phyloP scores from a whole-genome alignment of 2,797 vertebrate species.

The Rhabdomys pumilio region DNA sequence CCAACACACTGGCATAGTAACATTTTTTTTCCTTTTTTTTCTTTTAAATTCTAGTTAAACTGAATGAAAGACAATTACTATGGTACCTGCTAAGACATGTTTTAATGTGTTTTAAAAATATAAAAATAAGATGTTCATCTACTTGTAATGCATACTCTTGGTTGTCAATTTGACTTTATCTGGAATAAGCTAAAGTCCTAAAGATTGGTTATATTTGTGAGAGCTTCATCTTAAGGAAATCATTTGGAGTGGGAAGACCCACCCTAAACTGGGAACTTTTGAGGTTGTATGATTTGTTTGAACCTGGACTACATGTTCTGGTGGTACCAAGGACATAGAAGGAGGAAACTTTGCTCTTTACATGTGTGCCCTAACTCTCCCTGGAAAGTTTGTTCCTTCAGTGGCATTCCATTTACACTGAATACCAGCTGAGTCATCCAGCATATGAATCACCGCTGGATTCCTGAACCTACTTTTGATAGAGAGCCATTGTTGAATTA shows the following conservation, averaged over 20 bases:
- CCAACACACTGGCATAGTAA: not conserved
- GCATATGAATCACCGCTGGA: not conserved
- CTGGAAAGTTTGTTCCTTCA: not conserved
- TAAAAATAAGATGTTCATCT: not conserved
- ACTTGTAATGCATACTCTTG: not conserved
- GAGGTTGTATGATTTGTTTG: not conserved
- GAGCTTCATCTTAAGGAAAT: not conserved
- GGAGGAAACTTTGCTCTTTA: too few species aligned
- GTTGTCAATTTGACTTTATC: not conserved
- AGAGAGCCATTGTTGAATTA: too few species aligned
- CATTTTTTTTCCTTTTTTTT: not conserved
- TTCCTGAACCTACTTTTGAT: not conserved
- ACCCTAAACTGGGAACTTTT: not conserved
- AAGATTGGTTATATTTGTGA: not conserved
- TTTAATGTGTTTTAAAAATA: conserved; percentile 29
- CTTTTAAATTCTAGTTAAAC: conserved; percentile 22
- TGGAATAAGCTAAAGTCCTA: too few species aligned
- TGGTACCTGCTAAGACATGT: not conserved
- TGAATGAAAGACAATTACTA: not conserved
- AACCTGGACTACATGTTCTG: not conserved
- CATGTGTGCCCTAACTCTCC: not conserved
- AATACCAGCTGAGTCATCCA: not conserved
- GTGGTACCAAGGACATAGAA: not conserved
- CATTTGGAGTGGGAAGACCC: not conserved
- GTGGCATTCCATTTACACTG: not conserved